Conservation (phyloP, 2,888 invertebrate genomes). For the Ectobius pallidus region DNA sequence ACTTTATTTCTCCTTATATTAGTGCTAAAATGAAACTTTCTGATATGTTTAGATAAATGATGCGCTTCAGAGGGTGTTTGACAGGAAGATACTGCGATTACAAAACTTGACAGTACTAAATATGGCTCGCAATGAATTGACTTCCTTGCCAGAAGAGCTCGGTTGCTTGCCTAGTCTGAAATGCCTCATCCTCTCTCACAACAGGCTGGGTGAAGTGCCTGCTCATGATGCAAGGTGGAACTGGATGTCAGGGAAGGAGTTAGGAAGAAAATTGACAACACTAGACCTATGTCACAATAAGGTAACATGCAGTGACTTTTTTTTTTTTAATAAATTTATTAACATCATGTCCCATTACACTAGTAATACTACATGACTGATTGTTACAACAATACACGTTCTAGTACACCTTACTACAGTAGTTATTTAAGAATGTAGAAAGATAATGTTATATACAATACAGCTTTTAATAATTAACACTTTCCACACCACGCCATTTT, state of each 20-base stretch:
- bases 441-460: too few relatives aligned
- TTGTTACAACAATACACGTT: too few relatives aligned
- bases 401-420: too few relatives aligned
- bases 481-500: too few relatives aligned
- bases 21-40: too few relatives aligned
- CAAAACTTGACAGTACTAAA: constrained; percentile 58
- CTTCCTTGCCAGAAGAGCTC: constrained; percentile 71
- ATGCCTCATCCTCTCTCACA: constrained; percentile 68
- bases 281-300: constrained; percentile 71
- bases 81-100: constrained; percentile 50
- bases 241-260: constrained; percentile 66
- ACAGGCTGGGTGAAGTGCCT: constrained; percentile 64
- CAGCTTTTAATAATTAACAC: too few relatives aligned
- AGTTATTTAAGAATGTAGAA: too few relatives aligned
- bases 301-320: constrained; percentile 48
- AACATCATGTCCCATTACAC: too few relatives aligned
- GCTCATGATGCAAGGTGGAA: constrained; percentile 62
- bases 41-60: constrained; percentile 67
- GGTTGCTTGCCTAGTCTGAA: constrained; percentile 66
- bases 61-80: constrained; percentile 67
- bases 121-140: constrained; percentile 73
- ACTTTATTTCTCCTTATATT: too few relatives aligned
- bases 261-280: constrained; percentile 60
- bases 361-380: too few relatives aligned
- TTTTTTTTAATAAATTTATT: too few relatives aligned